Evolutionary conservation across 1,140 invertebrate genomes (phyloP).

Genomic region (Scaptomyza graminum): DNA sequence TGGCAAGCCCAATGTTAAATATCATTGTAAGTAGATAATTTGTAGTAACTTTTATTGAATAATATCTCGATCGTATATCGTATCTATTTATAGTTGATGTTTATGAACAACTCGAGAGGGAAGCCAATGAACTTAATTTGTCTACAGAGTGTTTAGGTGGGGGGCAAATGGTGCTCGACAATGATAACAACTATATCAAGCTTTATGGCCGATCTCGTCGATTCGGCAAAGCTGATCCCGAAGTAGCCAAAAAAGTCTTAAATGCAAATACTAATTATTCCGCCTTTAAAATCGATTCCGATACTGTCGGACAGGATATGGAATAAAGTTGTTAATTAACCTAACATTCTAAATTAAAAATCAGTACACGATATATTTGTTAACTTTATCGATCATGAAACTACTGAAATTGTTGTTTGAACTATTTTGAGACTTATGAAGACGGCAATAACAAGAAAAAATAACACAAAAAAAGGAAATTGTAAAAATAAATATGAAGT

Average conservation of each 20-base stretch:
- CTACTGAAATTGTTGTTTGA: too few relatives aligned
- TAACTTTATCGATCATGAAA: too few relatives aligned
- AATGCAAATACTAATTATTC: neutral
- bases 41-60: neutral
- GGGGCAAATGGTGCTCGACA: conserved; percentile 49
- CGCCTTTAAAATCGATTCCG: conserved; percentile 47
- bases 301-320: conserved; percentile 31
- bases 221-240: conserved; percentile 57
- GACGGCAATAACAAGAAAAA: too few relatives aligned
- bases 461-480: too few relatives aligned
- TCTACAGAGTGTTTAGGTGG: conserved; percentile 61
- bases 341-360: neutral
- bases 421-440: too few relatives aligned
- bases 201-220: conserved; percentile 47
- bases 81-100: conserved; percentile 42
- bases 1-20: conserved; percentile 33
- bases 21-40: conserved; percentile 51
- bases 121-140: conserved; percentile 28
- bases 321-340: neutral
- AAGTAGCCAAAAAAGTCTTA: conserved; percentile 30
- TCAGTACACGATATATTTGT: neutral
- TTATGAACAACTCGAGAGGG: conserved; percentile 47
- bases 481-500: too few relatives aligned
- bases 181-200: conserved; percentile 50
- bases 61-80: neutral